phyloP scores from a whole-genome alignment of 2,888 invertebrate species.

The Vanessa cardui region DNA sequence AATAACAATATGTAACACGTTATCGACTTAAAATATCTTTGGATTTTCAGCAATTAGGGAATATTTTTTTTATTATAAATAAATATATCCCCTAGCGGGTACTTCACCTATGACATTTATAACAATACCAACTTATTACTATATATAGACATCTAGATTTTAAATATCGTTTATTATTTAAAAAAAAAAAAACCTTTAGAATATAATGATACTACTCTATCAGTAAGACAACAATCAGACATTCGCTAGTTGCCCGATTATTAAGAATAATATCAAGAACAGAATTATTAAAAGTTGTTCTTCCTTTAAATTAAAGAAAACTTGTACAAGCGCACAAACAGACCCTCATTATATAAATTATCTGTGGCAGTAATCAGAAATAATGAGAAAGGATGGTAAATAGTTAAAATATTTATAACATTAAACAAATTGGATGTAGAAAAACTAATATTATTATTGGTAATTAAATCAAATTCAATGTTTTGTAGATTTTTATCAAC shows the following conservation, averaged over 20 bases:
- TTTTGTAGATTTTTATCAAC: too few relatives aligned
- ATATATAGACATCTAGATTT: too few relatives aligned
- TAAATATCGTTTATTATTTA: too few relatives aligned
- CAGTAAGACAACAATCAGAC: too few relatives aligned
- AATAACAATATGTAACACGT: slow-evolving; percentile 3
- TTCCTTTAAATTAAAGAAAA: not conserved
- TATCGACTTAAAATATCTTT: slow-evolving; percentile 1
- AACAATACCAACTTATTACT: too few relatives aligned
- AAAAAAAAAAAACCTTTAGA: too few relatives aligned
- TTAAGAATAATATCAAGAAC: too few relatives aligned
- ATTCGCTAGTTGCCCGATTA: too few relatives aligned
- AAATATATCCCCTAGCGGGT: slow-evolving; percentile 6
- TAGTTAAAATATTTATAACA: not conserved
- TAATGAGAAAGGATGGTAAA: not conserved
- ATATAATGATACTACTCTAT: too few relatives aligned
- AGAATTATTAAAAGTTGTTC: not conserved
- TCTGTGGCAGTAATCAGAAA: not conserved
- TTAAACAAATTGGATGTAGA: not conserved
- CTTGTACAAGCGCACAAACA: not conserved
- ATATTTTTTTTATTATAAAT: not conserved
- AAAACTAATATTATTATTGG: not conserved
- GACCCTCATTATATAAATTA: not conserved
- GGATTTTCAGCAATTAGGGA: slow-evolving; percentile 1
- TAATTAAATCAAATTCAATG: not conserved
- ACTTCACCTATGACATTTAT: not conserved